Base-by-base conservation (phyloP, 2,888 invertebrate species). In the Sphaerophoria rueppellii region DNA sequence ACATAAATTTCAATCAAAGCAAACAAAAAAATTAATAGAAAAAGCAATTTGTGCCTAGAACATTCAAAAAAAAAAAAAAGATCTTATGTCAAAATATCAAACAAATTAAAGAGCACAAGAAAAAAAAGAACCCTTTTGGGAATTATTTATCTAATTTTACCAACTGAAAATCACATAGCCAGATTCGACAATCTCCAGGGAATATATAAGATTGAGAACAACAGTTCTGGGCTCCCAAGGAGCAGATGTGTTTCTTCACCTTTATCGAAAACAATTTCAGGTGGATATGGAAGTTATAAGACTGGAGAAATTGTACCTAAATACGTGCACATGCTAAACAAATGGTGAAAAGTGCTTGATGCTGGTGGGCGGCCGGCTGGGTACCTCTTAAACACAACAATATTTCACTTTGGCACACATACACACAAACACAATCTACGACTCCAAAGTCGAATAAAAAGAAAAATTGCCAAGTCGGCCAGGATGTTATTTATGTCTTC, bases 191-290 rank as follows among this genome's bases (percentile, higher is more conserved):
- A 57, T 60, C 54, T 54, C 40, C 32, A 24, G 46, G 60, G 67
- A 74, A 40, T 12, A 24, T 43, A 43, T 43, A 35, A 46, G 37
- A 37, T 50, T 34, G 16, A 16, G 48, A 35, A 12, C 5, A 40
- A 7, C 12, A 24, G 24, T 54, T 73, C 50, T 14, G 24, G 9
- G 24, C 9, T 50, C n/a, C n/a, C 35, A 70, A 60, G 73, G 63
- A 81, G 69, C 85, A 85, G 85, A 76, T 85, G 85, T 76, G 63
- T 76, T 85, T 58, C 63, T 81, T 74, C 52, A 81, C 81, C 81
- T 81, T 81, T 81, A 85, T 85, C 81, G 85, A 85, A 85, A 85
- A 65, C 85, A 81, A 85, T 85, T 85, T 81, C 85, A 81, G 80
- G 81, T 73, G 81, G 73, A 58, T 24, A 43, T 73, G 67, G 37